Percentiles rank a stretch among this genome's conserved stretches.
phyloP scores from a whole-genome alignment of 2,888 invertebrate species.

The Ormyrus pomaceus region DNA sequence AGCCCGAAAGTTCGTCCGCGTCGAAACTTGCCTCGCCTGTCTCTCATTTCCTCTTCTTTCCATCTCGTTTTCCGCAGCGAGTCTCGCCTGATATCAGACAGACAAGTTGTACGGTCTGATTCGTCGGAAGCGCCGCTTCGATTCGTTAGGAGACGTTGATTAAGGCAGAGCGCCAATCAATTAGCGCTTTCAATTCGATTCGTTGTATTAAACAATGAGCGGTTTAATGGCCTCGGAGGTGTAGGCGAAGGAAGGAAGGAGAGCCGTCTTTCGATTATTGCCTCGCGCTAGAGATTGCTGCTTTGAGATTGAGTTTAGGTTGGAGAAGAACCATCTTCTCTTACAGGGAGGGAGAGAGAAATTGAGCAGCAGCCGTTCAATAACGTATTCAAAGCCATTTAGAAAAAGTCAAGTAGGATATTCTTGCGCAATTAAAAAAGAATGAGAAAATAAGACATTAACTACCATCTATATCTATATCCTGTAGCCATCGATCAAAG shows the following conservation, averaged over 20 bases:
- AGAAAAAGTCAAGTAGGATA: too few relatives aligned
- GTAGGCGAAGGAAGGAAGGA: too few relatives aligned
- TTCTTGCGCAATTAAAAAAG: too few relatives aligned
- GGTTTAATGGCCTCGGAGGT: constrained; percentile 9
- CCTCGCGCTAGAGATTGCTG: too few relatives aligned
- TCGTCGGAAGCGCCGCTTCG: not conserved
- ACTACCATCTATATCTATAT: too few relatives aligned
- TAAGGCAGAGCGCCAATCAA: constrained; percentile 29
- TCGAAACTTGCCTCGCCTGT: not conserved
- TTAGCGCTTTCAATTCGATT: constrained; percentile 39
- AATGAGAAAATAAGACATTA: too few relatives aligned
- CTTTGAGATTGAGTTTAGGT: too few relatives aligned
- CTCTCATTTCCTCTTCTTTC: not conserved
- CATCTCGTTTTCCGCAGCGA: not conserved
- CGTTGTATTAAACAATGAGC: constrained; percentile 44
- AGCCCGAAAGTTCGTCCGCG: not conserved
- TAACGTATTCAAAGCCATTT: too few relatives aligned
- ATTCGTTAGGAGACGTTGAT: constrained; percentile 39
- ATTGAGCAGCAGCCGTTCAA: too few relatives aligned
- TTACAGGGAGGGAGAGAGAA: too few relatives aligned
- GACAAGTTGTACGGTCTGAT: not conserved
- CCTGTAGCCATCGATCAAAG: too few relatives aligned
- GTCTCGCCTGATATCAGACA: constrained; percentile 4
- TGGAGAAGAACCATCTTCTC: too few relatives aligned
- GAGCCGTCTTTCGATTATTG: constrained; percentile 13